These are phyloP conservation scores for Meloidogyne floridensis DNA, from an alignment of 1,140 invertebrate genomes.

Conservation along the genomic window DNA sequence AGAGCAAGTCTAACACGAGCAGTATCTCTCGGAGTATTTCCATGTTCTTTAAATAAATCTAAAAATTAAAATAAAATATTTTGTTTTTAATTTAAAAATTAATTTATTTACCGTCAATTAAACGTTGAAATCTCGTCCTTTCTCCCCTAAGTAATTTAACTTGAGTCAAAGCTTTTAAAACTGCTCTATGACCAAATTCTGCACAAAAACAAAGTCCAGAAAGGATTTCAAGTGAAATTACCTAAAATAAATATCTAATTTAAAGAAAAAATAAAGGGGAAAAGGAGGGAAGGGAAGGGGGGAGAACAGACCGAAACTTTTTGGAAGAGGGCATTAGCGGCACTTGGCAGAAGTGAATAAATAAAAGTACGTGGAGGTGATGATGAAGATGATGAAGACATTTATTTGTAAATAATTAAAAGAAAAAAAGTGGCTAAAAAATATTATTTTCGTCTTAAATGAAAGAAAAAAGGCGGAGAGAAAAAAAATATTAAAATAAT, in stretches of 20 bases:
- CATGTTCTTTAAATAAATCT: conserved; percentile 47
- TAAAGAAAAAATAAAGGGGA: background rate
- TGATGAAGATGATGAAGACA: background rate
- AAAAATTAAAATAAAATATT: conserved; percentile 70
- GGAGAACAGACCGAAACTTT: conserved; percentile 1
- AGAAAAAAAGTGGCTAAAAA: background rate
- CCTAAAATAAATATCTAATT: conserved; percentile 42
- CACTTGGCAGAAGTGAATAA: conserved; percentile 5
- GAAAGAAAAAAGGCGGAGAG: background rate
- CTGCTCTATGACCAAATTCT: conserved; percentile 57
- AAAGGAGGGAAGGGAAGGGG: background rate
- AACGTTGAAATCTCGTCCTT: conserved; percentile 72
- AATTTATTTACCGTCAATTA: conserved; percentile 90
- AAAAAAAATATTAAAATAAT: background rate
- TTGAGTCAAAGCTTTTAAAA: conserved; percentile 59
- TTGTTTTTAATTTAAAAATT: conserved; percentile 76
- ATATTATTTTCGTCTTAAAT: background rate
- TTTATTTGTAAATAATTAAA: background rate
- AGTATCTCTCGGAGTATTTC: conserved; percentile 46
- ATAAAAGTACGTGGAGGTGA: background rate
- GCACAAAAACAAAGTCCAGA: conserved; percentile 60
- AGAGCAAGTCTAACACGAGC: conserved; percentile 78
- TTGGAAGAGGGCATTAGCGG: conserved; percentile 17
- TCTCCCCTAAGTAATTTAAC: conserved; percentile 56
- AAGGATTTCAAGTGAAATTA: conserved; percentile 61